Percentiles rank a stretch among this genome's conserved stretches.
Evolutionary conservation across 2,113 vertebrate genomes (phyloP).

Genomic region (Entelurus aequoreus): DNA sequence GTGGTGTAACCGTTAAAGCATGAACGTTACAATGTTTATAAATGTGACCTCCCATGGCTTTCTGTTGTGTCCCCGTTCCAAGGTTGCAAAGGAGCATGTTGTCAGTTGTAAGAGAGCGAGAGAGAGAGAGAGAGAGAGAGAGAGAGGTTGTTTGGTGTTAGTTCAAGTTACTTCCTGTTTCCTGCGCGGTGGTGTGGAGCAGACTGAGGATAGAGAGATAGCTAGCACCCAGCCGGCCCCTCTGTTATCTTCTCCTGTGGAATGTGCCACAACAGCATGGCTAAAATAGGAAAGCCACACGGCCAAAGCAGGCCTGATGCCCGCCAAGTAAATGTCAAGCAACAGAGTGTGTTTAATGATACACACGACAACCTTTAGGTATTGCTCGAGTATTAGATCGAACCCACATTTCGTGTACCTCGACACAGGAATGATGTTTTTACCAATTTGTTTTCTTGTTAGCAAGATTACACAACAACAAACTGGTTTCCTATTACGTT

Average conservation of each 20-base stretch:
- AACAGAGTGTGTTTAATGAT: conserved; percentile 47
- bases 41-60: no score
- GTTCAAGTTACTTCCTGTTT: not conserved
- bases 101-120: not conserved
- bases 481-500: no score
- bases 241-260: conserved; percentile 70
- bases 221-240: conserved; percentile 1
- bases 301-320: conserved; percentile 51
- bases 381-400: not conserved
- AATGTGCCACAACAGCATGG: conserved; percentile 70
- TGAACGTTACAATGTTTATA: no score
- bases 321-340: conserved; percentile 71
- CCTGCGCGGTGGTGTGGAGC: not conserved
- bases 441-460: no score
- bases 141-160: not conserved
- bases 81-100: not conserved
- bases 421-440: not conserved
- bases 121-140: not conserved
- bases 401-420: not conserved
- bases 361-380: not conserved
- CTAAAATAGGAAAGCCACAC: conserved; percentile 72
- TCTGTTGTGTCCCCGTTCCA: not conserved
- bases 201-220: conserved; percentile 1
- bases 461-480: no score
- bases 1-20: no score